A percentile compares a stretch with the other conserved stretches of the same genome.
Evolutionary conservation across 1,140 invertebrate species (phyloP).

Genomic region (Pollicipes pollicipes): DNA sequence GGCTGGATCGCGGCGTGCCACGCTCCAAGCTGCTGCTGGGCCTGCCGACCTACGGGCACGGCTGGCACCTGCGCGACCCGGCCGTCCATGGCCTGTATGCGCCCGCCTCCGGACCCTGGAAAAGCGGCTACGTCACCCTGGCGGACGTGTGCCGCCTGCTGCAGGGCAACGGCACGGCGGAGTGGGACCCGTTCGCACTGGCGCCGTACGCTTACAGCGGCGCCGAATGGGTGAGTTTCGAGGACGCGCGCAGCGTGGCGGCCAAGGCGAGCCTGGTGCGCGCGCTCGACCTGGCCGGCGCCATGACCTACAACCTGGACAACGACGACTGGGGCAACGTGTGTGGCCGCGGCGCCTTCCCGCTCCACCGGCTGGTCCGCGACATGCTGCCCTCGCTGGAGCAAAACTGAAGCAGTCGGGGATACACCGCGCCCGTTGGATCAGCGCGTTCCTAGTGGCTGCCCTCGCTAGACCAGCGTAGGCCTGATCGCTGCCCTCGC

Average conservation of each 20-base stretch:
- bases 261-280: slow-evolving; percentile 2
- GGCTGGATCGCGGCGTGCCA: not conserved
- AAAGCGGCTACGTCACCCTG: not conserved
- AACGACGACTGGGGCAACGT: not conserved
- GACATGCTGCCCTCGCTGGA: not conserved
- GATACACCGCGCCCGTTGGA: no score
- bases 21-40: not conserved
- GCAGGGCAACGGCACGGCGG: not conserved
- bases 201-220: not conserved
- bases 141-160: not conserved
- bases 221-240: not conserved
- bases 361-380: not conserved
- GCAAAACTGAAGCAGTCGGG: no score
- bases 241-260: not conserved
- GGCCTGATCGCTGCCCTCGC: no score
- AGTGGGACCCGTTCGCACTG: not conserved
- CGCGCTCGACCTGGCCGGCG: not conserved
- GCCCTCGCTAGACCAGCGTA: no score
- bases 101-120: not conserved
- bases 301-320: not conserved
- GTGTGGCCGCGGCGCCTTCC: not conserved
- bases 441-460: no score
- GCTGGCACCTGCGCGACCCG: not conserved
- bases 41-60: not conserved
- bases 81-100: not conserved